A percentile compares a stretch with the other conserved stretches of the same genome.
These are phyloP conservation scores for Plemyria rubiginata DNA, from an alignment of 2,888 invertebrate genomes.

Conservation along the genomic window DNA sequence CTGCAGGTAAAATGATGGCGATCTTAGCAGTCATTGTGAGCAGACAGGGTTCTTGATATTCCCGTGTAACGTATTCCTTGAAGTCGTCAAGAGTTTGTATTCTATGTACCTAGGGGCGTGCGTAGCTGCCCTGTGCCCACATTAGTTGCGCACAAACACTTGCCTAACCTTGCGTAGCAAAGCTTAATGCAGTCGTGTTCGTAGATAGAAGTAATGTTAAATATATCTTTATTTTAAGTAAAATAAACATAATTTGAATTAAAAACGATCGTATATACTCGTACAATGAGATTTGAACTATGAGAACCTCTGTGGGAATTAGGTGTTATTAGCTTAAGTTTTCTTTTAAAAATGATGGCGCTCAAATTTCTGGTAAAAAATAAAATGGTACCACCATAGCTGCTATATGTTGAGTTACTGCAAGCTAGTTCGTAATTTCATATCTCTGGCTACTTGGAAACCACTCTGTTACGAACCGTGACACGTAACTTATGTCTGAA, in stretches of 20 bases:
- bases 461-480: conserved; percentile 19
- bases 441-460: conserved; percentile 45
- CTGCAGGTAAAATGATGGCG: conserved; percentile 16
- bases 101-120: conserved; percentile 48
- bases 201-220: no score
- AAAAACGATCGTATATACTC: conserved; percentile 1
- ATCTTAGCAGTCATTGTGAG: conserved; percentile 49
- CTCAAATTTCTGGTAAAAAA: neutral
- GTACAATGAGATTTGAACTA: conserved; percentile 1
- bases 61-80: conserved; percentile 62
- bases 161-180: conserved; percentile 49
- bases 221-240: neutral
- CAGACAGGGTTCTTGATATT: conserved; percentile 51
- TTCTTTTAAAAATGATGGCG: neutral
- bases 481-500: conserved; percentile 34
- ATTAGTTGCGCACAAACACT: conserved; percentile 50
- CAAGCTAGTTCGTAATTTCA: conserved; percentile 43
- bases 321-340: neutral
- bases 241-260: neutral
- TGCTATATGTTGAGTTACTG: neutral
- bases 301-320: conserved; percentile 2
- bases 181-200: conserved; percentile 3
- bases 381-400: neutral
- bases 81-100: conserved; percentile 51
- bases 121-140: conserved; percentile 48